Percentiles rank a stretch among this genome's conserved stretches.
Evolutionary conservation across 2,797 vertebrate genomes (phyloP).

Genomic region (Psittacula echo): DNA sequence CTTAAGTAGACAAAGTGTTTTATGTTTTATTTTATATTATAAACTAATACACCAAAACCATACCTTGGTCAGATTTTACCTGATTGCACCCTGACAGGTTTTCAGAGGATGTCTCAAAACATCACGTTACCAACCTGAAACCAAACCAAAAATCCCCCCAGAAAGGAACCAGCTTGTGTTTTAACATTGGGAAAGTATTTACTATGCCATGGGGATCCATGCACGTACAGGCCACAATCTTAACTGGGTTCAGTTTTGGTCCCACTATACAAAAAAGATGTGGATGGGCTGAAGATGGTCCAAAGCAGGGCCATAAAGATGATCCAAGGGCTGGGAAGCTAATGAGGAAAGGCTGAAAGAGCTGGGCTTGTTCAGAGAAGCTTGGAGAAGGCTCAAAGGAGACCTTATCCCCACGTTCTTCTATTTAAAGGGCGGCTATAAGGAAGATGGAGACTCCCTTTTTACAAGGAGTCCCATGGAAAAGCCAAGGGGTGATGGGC

Average conservation of each 20-base stretch:
- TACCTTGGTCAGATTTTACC: not conserved
- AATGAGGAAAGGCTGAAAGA: not conserved
- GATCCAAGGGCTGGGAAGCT: not conserved
- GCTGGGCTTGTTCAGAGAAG: not conserved
- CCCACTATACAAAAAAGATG: not conserved
- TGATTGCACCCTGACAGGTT: not conserved
- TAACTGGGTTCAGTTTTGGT: not conserved
- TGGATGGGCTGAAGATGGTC: not conserved
- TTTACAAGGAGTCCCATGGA: not conserved
- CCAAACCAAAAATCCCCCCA: not conserved
- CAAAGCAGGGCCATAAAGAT: not conserved
- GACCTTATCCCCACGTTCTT: not conserved
- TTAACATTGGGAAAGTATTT: not conserved
- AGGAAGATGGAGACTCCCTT: not conserved
- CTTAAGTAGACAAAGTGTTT: not conserved
- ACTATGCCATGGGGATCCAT: rapidly evolving
- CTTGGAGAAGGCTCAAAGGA: not conserved
- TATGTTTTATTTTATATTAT: not conserved
- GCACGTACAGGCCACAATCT: rapidly evolving
- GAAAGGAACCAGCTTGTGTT: not conserved
- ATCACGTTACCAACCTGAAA: not conserved
- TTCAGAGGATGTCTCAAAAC: not conserved
- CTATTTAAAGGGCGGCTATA: not conserved
- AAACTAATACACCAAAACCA: not conserved
- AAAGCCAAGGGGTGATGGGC: not conserved